Evolutionary conservation across 2,797 vertebrate genomes (phyloP), one percentile per base, ranked within the genome.

Genomic region (Scomberomorus guttatus): DNA sequence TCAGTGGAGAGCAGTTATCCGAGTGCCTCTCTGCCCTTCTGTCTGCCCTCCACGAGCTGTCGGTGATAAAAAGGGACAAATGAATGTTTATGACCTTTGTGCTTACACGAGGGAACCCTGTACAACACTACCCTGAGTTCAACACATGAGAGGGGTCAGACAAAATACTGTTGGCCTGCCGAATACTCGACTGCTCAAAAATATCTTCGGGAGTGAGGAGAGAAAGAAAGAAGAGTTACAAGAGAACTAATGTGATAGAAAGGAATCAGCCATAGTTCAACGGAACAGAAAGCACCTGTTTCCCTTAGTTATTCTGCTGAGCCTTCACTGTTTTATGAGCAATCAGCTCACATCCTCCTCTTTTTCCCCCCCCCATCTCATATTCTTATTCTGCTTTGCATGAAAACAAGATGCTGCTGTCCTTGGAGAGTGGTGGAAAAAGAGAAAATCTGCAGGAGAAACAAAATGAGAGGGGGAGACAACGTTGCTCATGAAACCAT

Each of bases 401-500:
- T 82, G 29, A 82, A 85, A 89, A 79, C 74, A 61, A 77, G 61
- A 83, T 69, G 64, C 61, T 32, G 61, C 13, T 13, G 10, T 67
- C 64, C 55, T 79, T 54, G 24, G 72, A 79, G 78, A 68, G 17
- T 1, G 32, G 15, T 20, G 34, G 22, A 24, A 66, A 32, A 70
- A 39, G 11, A 34, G 34, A 51, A 14, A n/a, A 75, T 42, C 48
- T 66, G 73, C 76, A 63, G 63, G 50, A 80, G 59, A 74, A 50
- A 51, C 60, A 60, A 81, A 77, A 68, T 34, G 27, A 84, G 55
- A 80, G 37, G 24, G 34, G 14, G 69, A 72, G 62, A 56, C 39
- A 25, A 20, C 3, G 22, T 72, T 74, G 68, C 59, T 67, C 75
- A 66, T 79, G 65, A 72, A 83, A 81, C 75, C 72, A 80, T 90